Evolutionary conservation across 1,140 invertebrate genomes (phyloP), one percentile per base, ranked within the genome.

Genomic region (Listronotus oregonensis): DNA sequence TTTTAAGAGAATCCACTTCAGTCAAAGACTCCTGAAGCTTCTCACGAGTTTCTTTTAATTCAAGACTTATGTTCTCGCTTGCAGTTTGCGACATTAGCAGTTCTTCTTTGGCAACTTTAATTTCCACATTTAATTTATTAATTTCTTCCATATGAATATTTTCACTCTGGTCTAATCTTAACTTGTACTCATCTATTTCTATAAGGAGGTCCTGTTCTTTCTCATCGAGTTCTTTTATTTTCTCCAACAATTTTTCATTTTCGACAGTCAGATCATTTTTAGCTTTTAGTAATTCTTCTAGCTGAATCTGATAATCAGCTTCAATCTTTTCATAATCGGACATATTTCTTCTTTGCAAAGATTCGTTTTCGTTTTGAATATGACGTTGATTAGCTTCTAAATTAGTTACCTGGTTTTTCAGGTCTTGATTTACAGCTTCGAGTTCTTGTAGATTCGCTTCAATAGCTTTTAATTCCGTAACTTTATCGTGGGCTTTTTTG

Each of bases 241-340:
- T 83, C 68, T 80, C 80, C 27, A 83, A 77, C 37, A 85, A 71
- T 39, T 82, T 81, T 71, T 78, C 74, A 57, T 71, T 70, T 70
- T 73, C 75, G 77, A 86, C 78, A 73, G 71, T 51, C 2, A 82
- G 43, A 4, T 77, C 71, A 40, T 83, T 82, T 11, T 75, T 83
- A 72, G 86, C 84, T 59, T 77, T 79, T 40, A 84, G 78, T 32
- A 84, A 73, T 39, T 82, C 79, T 69, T 85, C 80, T 57, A 87
- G 80, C 75, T 88, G 86, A n/a, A 76, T 78, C 66, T 84, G 85
- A 58, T 87, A 81, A 70, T 87, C 85, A 31, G 77, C 74, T 72
- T 88, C 85, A 44, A 86, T 73, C 67, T 85, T 84, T 66, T 88
- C 85, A 43, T 85, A 80, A 58, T 87, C 85, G 12, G 74, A 79